Evolutionary conservation across 2,888 invertebrate species (phyloP), one percentile per base, ranked within the genome.

Genomic region (Oscheius onirici): DNA sequence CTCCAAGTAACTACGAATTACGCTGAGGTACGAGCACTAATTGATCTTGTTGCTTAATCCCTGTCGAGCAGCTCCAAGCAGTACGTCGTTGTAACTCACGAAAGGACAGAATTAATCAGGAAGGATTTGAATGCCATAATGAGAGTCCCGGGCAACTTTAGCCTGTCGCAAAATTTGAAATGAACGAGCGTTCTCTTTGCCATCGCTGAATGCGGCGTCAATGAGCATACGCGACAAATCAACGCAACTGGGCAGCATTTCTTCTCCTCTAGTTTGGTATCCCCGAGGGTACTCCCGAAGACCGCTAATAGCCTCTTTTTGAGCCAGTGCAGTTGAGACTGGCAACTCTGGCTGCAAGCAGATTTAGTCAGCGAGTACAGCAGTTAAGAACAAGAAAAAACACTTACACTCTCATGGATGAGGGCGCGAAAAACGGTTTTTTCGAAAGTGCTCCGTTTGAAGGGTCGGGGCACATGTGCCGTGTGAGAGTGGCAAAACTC

Each of bases 261-360:
- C 60, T 60, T 49, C 49, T 34, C 5, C 24, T 43, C 60, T 44
- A 58, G 58, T 58, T 58, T 61, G 63, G 63, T 63, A 63, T 63
- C 46, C 63, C 63, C 34, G 10, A 24, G 63, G 49, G 63, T 28
- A 34, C 49, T 26, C n/a, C n/a, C 40, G 26, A 63, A 63, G 63
- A 63, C 63, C 49, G 49, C 63, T 63, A 63, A 63, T 63, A 63
- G 63, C 63, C 49, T 49, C 63, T 63, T 63, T 63, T 63, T 63
- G 49, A 63, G 49, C 28, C 49, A 49, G 34, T 34, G 49, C 63
- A 24, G 24, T 58, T 26, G 13, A 63, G 49, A 49, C 46, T 17
- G 28, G 17, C 63, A 63, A 49, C 46, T 49, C 28, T 46, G 41
- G n/a, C 60, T 28, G 58, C 63, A 63, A 63, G 49, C 63, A 63